Evolutionary conservation across 2,797 vertebrate genomes (phyloP).

Genomic region (Antennarius maculatus): DNA sequence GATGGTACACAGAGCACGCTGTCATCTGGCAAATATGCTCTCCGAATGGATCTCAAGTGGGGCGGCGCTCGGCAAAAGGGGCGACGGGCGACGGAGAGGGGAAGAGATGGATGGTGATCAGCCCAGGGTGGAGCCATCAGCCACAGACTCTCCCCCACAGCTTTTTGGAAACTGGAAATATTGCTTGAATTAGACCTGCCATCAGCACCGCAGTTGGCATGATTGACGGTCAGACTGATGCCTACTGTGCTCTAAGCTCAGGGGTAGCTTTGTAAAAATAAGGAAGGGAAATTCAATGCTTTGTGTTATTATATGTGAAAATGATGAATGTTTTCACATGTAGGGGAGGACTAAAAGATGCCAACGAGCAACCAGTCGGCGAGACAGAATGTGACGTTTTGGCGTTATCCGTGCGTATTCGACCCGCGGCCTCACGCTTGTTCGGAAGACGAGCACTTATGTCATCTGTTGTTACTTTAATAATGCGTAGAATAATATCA

Average conservation of each 20-base stretch:
- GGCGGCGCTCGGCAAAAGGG: slow-evolving; percentile 50
- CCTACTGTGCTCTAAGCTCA: slow-evolving; percentile 59
- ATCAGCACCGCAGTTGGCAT: slow-evolving; percentile 52
- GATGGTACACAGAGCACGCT: slow-evolving; percentile 72
- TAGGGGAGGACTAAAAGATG: slow-evolving; percentile 35
- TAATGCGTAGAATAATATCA: slow-evolving; percentile 66
- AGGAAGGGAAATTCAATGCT: slow-evolving; percentile 60
- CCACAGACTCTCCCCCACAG: slow-evolving; percentile 56
- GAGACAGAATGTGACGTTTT: slow-evolving; percentile 29
- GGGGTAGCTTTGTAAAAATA: slow-evolving; percentile 43
- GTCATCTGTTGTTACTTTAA: slow-evolving; percentile 69
- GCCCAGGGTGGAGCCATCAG: slow-evolving; percentile 76
- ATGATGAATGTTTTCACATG: slow-evolving; percentile 61
- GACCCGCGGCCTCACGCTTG: slow-evolving; percentile 23
- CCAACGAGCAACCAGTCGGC: slow-evolving; percentile 18
- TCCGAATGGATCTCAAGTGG: slow-evolving; percentile 72
- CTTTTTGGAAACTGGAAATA: slow-evolving; percentile 54
- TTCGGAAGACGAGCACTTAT: slow-evolving; percentile 52
- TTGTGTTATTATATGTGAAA: slow-evolving; percentile 61
- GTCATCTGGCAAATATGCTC: slow-evolving; percentile 76
- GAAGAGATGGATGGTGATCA: slow-evolving; percentile 78
- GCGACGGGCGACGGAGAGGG: slow-evolving; percentile 42
- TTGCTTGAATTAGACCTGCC: slow-evolving; percentile 52
- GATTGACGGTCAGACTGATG: slow-evolving; percentile 48
- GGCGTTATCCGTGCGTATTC: slow-evolving; percentile 15